Base-by-base conservation (phyloP, 2,113 vertebrate genomes). In the Melanotaenia duboulayi region DNA sequence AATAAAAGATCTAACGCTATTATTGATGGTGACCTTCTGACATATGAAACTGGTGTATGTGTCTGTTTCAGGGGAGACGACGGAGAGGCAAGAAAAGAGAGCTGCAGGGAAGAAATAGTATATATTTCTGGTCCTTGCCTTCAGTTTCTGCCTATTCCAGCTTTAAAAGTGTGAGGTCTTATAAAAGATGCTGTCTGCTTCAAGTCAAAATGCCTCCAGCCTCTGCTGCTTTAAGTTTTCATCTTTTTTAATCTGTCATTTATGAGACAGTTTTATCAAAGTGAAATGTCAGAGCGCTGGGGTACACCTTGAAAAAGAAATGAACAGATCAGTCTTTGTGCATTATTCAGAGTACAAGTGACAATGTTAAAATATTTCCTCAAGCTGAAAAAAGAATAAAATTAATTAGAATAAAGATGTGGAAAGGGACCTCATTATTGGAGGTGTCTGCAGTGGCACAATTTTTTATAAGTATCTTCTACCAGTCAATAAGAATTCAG, bases 321-420 rank as follows among this genome's bases (percentile, higher is more conserved):
- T 66, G 49, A 77, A 32, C 49, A 52, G 37, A 52, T 32, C 19
- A 55, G n/a, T 49, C 59, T 56, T 46, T 25, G 50, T 62, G 65
- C 12, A 82, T 65, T 65, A 73, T 71, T 75, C 16, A 58, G 35
- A 10, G n/a, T 22, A 23, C 24, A 59, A 71, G 22, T 52, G 65
- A 19, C 22, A n/a, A 1, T 7, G 17, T 80, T 60, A 23, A 48
- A 82, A 57, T 22, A 74, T 74, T 35, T 64, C 40, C 44, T 52
- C 0, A 0, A 32, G 37, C 40, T 40, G 22, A 13, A 66, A 57
- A 35, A 52, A 16, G 14, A 71, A 44, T 70, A 11, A 58, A 65
- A 58, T 35, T n/a, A 50, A 14, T 39, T 16, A 7, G 14, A 63
- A 52, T 49, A 28, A 50, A 7, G 22, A n/a, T 16, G 25, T 54